A percentile compares a stretch with the other conserved stretches of the same genome.
These are phyloP conservation scores for Lepilemur septentrionalis DNA, from an alignment of 2,797 vertebrate genomes.

Conservation along the genomic window DNA sequence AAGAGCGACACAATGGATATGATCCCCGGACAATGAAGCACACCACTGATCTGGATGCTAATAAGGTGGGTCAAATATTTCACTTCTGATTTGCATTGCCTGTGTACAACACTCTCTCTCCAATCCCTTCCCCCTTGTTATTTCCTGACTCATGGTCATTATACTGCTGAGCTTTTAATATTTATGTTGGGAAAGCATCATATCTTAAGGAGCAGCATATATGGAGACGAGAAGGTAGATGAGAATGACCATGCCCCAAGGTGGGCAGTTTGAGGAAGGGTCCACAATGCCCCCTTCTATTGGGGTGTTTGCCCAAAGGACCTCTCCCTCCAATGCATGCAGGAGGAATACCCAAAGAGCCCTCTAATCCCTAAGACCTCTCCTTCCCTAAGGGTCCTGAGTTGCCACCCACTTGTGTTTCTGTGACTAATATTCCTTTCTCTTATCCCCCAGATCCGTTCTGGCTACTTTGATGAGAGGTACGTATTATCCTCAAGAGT, in stretches of 20 bases:
- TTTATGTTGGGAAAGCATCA: background rate
- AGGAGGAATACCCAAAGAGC: background rate
- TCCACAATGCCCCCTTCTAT: background rate
- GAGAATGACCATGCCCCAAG: background rate
- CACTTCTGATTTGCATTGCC: background rate
- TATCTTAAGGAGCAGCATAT: slow-evolving; percentile 44
- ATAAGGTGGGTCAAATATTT: slow-evolving; percentile 87
- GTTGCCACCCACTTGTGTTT: background rate
- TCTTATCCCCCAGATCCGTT: slow-evolving; percentile 87
- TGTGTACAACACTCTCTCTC: background rate
- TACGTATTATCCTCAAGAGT: slow-evolving; percentile 97
- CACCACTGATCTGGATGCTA: slow-evolving; percentile 92
- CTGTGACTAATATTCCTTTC: background rate
- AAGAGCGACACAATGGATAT: slow-evolving; percentile 97
- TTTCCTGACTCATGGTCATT: slow-evolving; percentile 48
- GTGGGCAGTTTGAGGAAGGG: background rate
- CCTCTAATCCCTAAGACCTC: background rate
- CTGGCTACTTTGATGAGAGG: slow-evolving; percentile 93
- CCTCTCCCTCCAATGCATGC: background rate
- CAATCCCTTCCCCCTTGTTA: background rate
- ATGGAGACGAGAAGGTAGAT: background rate
- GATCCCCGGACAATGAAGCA: slow-evolving; percentile 94
- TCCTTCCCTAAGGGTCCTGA: background rate
- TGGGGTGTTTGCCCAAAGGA: background rate
- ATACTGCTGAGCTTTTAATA: slow-evolving; percentile 30